Evolutionary conservation across 1,140 invertebrate species (phyloP), one percentile per base, ranked within the genome.

Genomic region (Cotesia typhae): DNA sequence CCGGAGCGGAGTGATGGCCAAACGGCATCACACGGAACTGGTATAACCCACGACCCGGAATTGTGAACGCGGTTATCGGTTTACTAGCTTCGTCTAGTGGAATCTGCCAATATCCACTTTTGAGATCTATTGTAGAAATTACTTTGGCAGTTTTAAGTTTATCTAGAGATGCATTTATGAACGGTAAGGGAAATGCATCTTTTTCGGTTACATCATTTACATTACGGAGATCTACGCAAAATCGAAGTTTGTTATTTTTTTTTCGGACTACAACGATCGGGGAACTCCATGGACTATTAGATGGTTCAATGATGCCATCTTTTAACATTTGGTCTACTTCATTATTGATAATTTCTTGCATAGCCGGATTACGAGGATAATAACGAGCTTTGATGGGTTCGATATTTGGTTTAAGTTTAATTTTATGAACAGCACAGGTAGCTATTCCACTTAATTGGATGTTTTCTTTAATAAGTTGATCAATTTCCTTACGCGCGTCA

Each of bases 101-200:
- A 4, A 78, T 65, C 14, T 83, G 80, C 60, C 69, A 74, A 38
- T 74, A 76, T 0, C 52, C 70, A 3, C 57, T 14, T n/a, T 63
- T 74, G 14, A 77, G 36, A 57, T 86, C 85, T 3, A 85, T 52
- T 0, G 80, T 81, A 0, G 80, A 79, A 28, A 85, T 83, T 64
- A 82, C 85, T 14, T 79, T 72, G 0, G 74, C 74, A 1, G 77
- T 78, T 4, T 77, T 76, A 67, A 90, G 65, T 38, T 70, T 75
- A 68, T 86, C 81, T 4, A 91, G 72, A 4, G 83, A 81, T 38
- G 88, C 85, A 51, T 87, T 82, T 2, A 89, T 85, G 6, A 80
- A 69, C 4, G 88, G 88, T 4, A 90, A 63, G 1, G 88, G 88
- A 75, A 82, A 89, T 10, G 73, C 72, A 66, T 88, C 85, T 68